Conservation (phyloP, 1,140 invertebrate species). For the Drosophila repletoides region DNA sequence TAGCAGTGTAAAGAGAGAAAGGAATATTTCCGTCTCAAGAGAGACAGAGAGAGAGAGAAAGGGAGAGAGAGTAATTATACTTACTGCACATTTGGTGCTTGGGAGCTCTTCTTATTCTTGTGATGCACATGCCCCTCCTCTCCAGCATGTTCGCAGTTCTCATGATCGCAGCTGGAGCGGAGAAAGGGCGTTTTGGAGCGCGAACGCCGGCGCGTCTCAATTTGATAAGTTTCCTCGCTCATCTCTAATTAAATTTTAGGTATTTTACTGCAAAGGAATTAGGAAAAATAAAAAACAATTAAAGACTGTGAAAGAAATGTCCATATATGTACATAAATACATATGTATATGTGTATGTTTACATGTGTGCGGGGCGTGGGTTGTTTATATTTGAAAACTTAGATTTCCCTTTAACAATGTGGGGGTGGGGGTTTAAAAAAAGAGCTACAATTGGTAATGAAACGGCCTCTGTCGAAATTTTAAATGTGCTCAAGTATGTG, state of each 20-base stretch:
- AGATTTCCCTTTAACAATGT: neutral
- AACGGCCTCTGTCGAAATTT: conserved; percentile 27
- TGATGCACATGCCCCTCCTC: conserved; percentile 83
- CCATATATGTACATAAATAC: conserved; percentile 12
- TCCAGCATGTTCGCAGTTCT: conserved; percentile 83
- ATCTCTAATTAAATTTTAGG: conserved; percentile 42
- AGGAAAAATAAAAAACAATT: conserved; percentile 9
- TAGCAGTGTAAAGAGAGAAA: neutral
- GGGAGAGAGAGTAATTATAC: conserved; percentile 63
- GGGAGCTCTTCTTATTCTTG: conserved; percentile 76
- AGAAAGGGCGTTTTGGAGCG: conserved; percentile 86
- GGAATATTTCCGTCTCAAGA: too few species aligned
- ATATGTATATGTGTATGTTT: conserved; percentile 13
- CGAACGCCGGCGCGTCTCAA: conserved; percentile 84
- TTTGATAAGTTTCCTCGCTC: conserved; percentile 70
- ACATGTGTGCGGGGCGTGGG: conserved; percentile 48
- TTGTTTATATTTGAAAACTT: conserved; percentile 62
- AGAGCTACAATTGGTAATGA: conserved; percentile 32
- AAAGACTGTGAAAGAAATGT: conserved; percentile 30
- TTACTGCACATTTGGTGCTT: conserved; percentile 84
- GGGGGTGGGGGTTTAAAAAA: neutral
- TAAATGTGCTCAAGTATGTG: conserved; percentile 22
- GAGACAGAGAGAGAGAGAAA: too few species aligned
- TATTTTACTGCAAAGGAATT: conserved; percentile 37
- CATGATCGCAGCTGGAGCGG: conserved; percentile 84